Percentiles rank a stretch among this genome's conserved stretches.
Conservation (phyloP, 2,797 vertebrate species). For the Apogon talboti region DNA sequence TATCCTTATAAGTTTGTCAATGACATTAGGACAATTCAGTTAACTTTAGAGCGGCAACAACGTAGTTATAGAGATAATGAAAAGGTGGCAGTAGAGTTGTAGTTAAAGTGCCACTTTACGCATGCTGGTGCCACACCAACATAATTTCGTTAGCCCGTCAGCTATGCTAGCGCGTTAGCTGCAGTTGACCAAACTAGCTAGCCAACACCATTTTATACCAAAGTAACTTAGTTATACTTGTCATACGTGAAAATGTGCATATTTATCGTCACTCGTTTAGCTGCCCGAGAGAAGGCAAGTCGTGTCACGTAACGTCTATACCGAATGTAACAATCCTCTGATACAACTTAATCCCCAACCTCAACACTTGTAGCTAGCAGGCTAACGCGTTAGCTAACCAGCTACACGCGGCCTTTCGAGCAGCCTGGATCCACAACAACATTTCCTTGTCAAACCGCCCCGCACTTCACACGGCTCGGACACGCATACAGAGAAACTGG, state of each 20-base stretch:
- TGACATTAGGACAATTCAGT: not conserved
- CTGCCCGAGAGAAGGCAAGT: rapidly evolving
- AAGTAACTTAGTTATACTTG: not conserved
- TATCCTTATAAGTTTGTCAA: not conserved
- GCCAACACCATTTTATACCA: slow-evolving; percentile 26
- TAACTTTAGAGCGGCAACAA: rapidly evolving
- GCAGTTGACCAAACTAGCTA: slow-evolving; percentile 24
- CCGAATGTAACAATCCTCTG: slow-evolving; percentile 5
- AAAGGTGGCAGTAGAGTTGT: not conserved
- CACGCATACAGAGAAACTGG: slow-evolving; percentile 47
- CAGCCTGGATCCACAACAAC: slow-evolving; percentile 54
- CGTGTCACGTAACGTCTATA: not conserved
- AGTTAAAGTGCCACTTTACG: slow-evolving; percentile 17
- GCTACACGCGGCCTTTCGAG: slow-evolving; percentile 72
- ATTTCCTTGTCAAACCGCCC: slow-evolving; percentile 53
- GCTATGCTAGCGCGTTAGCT: slow-evolving; percentile 37
- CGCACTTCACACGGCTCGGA: slow-evolving; percentile 29
- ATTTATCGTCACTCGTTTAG: not conserved
- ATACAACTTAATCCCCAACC: slow-evolving; percentile 47
- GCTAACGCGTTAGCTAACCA: slow-evolving; percentile 67
- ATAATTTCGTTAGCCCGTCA: slow-evolving; percentile 25
- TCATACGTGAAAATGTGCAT: not conserved
- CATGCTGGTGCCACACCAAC: slow-evolving; percentile 46
- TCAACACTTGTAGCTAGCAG: slow-evolving; percentile 46
- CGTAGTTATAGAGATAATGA: not conserved